These are phyloP conservation scores for Dicrurus megarhynchus DNA, from an alignment of 2,113 vertebrate genomes.

Conservation along the genomic window DNA sequence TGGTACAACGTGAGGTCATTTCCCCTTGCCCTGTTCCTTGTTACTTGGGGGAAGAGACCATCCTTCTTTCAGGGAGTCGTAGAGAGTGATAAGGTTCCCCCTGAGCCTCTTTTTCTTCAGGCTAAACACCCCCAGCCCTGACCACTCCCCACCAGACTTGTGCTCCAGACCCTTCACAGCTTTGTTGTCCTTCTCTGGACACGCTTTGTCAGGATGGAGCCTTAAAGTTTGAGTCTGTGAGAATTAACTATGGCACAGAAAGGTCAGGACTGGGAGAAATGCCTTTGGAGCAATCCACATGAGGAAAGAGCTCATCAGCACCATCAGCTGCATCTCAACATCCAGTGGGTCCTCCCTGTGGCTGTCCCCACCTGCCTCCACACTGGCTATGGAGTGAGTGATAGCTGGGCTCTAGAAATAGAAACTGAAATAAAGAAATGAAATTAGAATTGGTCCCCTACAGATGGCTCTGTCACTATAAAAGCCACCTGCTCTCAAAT, in stretches of 20 bases:
- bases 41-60: neutral
- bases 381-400: neutral
- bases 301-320: neutral
- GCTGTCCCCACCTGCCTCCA: neutral
- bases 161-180: neutral
- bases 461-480: conserved; percentile 21
- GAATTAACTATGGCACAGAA: neutral
- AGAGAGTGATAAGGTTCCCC: too few species aligned
- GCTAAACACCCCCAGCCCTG: neutral
- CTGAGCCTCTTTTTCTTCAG: neutral
- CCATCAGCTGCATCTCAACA: neutral
- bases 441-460: neutral
- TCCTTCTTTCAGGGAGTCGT: neutral
- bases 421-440: neutral
- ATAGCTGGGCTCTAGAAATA: neutral
- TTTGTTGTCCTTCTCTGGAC: neutral
- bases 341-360: neutral
- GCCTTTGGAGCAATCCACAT: neutral
- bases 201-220: neutral
- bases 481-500: conserved; percentile 15
- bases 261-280: neutral
- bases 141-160: neutral
- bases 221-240: neutral
- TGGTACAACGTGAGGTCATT: neutral
- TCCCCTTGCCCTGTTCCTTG: neutral